A percentile compares a stretch with the other conserved stretches of the same genome.
These are phyloP conservation scores for Syngnathus acus DNA, from an alignment of 2,797 vertebrate genomes.

Conservation along the genomic window DNA sequence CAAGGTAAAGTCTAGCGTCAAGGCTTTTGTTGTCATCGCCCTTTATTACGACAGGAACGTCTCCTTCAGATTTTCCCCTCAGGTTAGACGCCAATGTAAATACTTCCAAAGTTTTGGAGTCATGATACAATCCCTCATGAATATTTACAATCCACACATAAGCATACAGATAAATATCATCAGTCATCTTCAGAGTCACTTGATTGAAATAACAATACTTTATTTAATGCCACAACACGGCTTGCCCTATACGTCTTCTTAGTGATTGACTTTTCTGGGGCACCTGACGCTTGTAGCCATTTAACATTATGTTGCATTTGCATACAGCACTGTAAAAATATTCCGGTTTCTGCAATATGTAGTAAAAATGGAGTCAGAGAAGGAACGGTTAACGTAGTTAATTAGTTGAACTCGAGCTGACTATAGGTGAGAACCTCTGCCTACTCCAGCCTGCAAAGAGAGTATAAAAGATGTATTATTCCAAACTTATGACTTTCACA, in stretches of 20 bases:
- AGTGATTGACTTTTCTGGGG: not conserved
- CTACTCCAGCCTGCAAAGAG: not conserved
- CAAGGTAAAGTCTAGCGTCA: slow-evolving; percentile 71
- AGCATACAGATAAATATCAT: slow-evolving; percentile 2
- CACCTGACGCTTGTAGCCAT: not conserved
- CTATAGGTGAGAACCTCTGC: not conserved
- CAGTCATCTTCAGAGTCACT: not conserved
- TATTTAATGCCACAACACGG: not conserved
- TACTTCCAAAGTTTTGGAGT: not conserved
- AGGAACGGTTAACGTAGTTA: not conserved
- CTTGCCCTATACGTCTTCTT: not conserved
- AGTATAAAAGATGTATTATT: slow-evolving; percentile 1
- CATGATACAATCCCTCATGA: not conserved
- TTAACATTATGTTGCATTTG: not conserved
- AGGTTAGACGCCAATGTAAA: slow-evolving; percentile 1
- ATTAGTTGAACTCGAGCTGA: not conserved
- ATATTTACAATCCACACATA: slow-evolving; percentile 3
- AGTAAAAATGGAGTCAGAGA: not conserved
- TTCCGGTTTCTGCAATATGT: not conserved
- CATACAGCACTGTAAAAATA: not conserved
- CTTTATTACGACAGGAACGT: not conserved
- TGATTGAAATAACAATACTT: not conserved
- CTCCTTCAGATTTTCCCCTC: not conserved
- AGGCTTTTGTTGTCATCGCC: not conserved
- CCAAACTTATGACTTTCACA: not conserved